phyloP scores from a whole-genome alignment of 2,797 vertebrate genomes.

The Phataginus tetradactyla region DNA sequence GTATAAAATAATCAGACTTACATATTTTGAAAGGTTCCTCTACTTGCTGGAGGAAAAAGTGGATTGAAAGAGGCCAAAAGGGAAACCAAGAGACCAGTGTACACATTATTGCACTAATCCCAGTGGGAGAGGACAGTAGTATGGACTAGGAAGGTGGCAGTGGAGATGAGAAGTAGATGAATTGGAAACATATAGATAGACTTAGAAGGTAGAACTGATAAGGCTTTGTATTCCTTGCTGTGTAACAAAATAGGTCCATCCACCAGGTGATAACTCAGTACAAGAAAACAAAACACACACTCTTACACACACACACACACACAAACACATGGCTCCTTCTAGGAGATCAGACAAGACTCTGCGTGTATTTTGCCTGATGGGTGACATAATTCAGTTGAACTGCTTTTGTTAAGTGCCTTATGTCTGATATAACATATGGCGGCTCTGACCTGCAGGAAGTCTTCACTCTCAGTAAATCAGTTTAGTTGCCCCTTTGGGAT shows the following conservation, averaged over 20 bases:
- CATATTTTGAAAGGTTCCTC: neutral
- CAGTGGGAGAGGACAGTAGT: neutral
- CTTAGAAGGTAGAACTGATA: neutral
- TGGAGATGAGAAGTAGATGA: neutral
- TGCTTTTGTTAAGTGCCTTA: conserved; percentile 35
- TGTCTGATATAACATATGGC: conserved; percentile 51
- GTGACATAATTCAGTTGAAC: conserved; percentile 24
- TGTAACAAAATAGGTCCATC: neutral
- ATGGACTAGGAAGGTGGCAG: neutral
- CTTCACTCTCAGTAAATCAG: conserved; percentile 38
- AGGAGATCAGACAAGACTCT: neutral
- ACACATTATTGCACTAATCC: neutral
- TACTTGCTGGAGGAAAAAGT: neutral
- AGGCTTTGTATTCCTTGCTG: conserved; percentile 12
- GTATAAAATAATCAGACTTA: conserved; percentile 10
- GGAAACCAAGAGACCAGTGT: neutral
- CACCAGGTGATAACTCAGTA: neutral
- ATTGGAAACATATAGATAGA: neutral
- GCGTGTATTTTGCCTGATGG: conserved; percentile 31
- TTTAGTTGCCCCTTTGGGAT: conserved; percentile 62
- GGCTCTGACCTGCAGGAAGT: conserved; percentile 42
- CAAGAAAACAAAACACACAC: neutral
- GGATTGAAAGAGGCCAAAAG: neutral
- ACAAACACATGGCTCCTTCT: neutral
- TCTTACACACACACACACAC: neutral